Evolutionary conservation across 2,888 invertebrate species (phyloP), one percentile per base, ranked within the genome.

Genomic region (Hypomecis punctinalis): DNA sequence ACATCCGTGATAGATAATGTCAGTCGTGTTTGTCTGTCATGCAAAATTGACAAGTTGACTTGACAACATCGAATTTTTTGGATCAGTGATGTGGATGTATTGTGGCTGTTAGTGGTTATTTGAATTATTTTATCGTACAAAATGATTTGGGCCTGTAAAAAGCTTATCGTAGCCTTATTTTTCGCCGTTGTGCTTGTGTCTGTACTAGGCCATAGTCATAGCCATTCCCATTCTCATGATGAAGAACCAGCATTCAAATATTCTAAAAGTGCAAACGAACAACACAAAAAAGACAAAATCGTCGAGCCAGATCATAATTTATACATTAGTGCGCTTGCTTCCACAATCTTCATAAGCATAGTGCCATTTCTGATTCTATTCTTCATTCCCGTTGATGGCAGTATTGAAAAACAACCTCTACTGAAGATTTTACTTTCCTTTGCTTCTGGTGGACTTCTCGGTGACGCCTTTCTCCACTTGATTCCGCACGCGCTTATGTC

Each of bases 391-490:
- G 93, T 99, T 61, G 97, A 99, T 79, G 97, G 97, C 70, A 95
- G 95, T 37, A 95, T 96, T 61, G 96, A 97, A 78, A 96, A 97
- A 84, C 95, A 97, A 84, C 97, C 98, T 0, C 91, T 98, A 45
- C 91, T 99, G 6, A 99, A 99, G 91, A 95, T 99, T 66, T 93
- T 99, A 53, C 88, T 99, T 51, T 97, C 98, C 11, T 99, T 99
- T 89, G 99, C 98, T 0, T 98, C 98, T 0, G 98, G 99, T 48
- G 98, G 99, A 51, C 94, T 99, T 10, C 94, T 99, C 0, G 99
- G 99, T 6, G 99, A 99, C 93, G 99, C 99, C 0, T 99, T 99
- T 88, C 94, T 99, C 6, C 99, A 99, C 91, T 93, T 99, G 70
- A 99, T 99, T 81, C 99, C 99, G 0, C 99, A 99, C 89, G 99